These are phyloP conservation scores for Sebastes fasciatus DNA, from an alignment of 2,113 vertebrate genomes.

Conservation along the genomic window DNA sequence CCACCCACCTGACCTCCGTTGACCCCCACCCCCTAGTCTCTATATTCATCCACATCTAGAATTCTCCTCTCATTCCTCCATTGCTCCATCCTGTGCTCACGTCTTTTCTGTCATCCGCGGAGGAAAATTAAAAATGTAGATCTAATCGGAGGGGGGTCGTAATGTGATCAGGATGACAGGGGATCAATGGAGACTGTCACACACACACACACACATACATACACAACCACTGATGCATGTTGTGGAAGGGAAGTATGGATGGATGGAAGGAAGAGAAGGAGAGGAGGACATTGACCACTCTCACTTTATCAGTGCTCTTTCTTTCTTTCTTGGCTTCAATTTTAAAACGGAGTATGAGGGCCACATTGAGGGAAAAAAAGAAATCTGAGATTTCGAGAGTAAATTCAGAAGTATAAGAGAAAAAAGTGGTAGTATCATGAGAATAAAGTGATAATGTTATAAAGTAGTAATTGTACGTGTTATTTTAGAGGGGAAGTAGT, in stretches of 20 bases:
- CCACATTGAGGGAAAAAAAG: too few relatives aligned
- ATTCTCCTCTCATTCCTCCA: slow-evolving; percentile 56
- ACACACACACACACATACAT: slow-evolving; percentile 49
- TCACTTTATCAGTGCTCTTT: neutral
- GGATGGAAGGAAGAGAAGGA: slow-evolving; percentile 15
- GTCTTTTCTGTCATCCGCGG: slow-evolving; percentile 63
- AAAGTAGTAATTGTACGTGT: too few relatives aligned
- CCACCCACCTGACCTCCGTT: slow-evolving; percentile 17
- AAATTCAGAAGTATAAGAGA: too few relatives aligned
- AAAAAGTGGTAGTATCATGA: too few relatives aligned
- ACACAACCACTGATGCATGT: slow-evolving; percentile 45
- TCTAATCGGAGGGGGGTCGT: slow-evolving; percentile 68
- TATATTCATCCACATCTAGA: slow-evolving; percentile 45
- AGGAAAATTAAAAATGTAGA: slow-evolving; percentile 81
- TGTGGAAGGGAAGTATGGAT: slow-evolving; percentile 31
- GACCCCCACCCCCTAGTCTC: slow-evolving; percentile 35
- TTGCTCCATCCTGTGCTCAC: slow-evolving; percentile 37
- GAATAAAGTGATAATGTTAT: too few relatives aligned
- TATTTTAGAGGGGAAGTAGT: too few relatives aligned
- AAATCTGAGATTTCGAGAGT: too few relatives aligned
- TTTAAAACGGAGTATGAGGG: too few relatives aligned
- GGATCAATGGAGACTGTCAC: slow-evolving; percentile 72
- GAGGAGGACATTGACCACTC: neutral
- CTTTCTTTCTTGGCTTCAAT: neutral
- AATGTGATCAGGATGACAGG: slow-evolving; percentile 80